These are phyloP conservation scores for Tachystola acroxantha DNA, from an alignment of 2,888 invertebrate genomes.

Conservation along the genomic window DNA sequence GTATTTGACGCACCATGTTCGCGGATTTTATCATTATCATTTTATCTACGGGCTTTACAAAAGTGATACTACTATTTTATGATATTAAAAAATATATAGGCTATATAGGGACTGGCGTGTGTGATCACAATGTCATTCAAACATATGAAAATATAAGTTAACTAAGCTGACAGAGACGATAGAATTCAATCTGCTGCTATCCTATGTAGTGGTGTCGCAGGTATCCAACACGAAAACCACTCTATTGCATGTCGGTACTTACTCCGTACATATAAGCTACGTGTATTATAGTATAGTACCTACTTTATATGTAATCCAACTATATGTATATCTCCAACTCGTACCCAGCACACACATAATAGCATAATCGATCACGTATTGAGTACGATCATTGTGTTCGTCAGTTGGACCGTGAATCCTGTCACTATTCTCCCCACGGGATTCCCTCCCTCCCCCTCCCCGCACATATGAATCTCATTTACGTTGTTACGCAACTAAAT, in stretches of 20 bases:
- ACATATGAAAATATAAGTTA: no score
- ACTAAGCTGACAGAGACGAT: no score
- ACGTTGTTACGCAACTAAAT: slow-evolving; percentile 70
- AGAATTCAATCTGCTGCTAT: no score
- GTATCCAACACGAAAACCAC: no score
- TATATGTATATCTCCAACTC: background rate
- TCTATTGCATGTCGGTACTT: no score
- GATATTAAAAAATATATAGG: background rate
- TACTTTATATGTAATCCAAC: no score
- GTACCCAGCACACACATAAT: slow-evolving; percentile 54
- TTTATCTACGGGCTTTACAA: slow-evolving; percentile 19
- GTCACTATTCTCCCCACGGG: slow-evolving; percentile 47
- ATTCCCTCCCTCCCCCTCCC: slow-evolving; percentile 29
- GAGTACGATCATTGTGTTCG: slow-evolving; percentile 71
- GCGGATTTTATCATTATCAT: slow-evolving; percentile 38
- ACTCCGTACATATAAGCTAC: background rate
- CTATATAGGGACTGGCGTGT: no score
- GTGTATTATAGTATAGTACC: background rate
- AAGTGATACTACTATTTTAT: no score
- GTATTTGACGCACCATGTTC: slow-evolving; percentile 30
- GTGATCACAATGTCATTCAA: no score
- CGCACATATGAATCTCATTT: slow-evolving; percentile 68
- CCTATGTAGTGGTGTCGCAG: no score
- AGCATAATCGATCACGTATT: slow-evolving; percentile 75
- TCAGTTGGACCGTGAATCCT: slow-evolving; percentile 75